Evolutionary conservation across 1,140 invertebrate species (phyloP).

Genomic region (Pachyrhynchus sulphureomaculatus): DNA sequence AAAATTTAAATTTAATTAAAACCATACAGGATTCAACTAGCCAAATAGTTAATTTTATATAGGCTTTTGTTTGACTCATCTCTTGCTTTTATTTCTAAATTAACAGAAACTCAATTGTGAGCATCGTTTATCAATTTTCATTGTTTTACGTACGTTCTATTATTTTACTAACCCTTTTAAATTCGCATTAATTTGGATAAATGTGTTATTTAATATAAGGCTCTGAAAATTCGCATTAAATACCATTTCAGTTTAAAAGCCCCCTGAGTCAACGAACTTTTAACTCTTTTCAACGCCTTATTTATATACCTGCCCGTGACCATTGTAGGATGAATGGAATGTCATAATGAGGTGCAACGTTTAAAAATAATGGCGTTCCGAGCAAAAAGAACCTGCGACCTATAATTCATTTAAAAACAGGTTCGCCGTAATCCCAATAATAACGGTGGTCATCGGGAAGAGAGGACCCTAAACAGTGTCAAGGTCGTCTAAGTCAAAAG

Average conservation of each 20-base stretch:
- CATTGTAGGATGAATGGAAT: constrained; percentile 22
- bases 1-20: too few species aligned
- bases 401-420: constrained; percentile 29
- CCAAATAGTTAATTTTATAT: too few species aligned
- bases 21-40: too few species aligned
- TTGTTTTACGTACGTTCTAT: too few species aligned
- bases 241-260: background rate
- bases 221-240: background rate
- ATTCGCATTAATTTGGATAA: too few species aligned
- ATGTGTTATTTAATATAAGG: too few species aligned
- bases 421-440: constrained; percentile 15
- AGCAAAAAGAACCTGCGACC: constrained; percentile 14
- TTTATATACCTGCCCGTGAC: constrained; percentile 21
- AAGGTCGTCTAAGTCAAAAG: constrained; percentile 13
- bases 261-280: constrained; percentile 4
- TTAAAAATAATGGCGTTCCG: constrained; percentile 13
- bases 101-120: too few species aligned
- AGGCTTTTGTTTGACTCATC: too few species aligned
- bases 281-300: constrained; percentile 14
- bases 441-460: constrained; percentile 13
- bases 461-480: constrained; percentile 15
- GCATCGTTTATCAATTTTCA: too few species aligned
- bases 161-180: too few species aligned
- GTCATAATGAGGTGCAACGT: constrained; percentile 19
- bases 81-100: too few species aligned